Evolutionary conservation across 2,113 vertebrate genomes (phyloP).

Genomic region (Indicator indicator): DNA sequence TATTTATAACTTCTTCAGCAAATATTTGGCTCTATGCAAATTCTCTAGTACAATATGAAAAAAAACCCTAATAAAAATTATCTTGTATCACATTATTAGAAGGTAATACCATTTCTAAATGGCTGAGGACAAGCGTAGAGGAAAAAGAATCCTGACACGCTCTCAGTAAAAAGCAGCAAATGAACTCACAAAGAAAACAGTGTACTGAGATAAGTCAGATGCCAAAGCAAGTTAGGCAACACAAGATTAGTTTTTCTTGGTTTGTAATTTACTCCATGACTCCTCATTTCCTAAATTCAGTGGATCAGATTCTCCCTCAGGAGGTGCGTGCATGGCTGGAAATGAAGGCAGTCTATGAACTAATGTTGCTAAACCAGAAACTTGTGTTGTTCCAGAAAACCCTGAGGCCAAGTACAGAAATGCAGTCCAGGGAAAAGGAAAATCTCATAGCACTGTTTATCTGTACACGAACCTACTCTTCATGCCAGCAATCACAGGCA

Average conservation of each 20-base stretch:
- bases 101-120: not conserved
- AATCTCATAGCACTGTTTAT: not conserved
- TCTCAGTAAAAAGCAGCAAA: not conserved
- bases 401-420: not conserved
- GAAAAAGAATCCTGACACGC: not conserved
- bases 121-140: not conserved
- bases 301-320: not conserved
- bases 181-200: not conserved
- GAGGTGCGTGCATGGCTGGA: not conserved
- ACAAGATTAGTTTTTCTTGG: not conserved
- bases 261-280: not conserved
- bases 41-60: not conserved
- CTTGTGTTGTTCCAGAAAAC: not conserved
- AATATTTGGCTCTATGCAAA: not conserved
- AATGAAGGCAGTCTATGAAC: not conserved
- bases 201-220: not conserved
- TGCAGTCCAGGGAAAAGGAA: not conserved
- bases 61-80: not conserved
- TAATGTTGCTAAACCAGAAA: not conserved
- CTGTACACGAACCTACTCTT: not conserved
- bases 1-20: not conserved
- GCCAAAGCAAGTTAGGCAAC: not conserved
- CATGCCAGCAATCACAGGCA: not conserved
- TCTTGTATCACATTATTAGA: not conserved
- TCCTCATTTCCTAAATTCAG: not conserved